phyloP scores from a whole-genome alignment of 2,888 invertebrate genomes.

The Trilocha varians region DNA sequence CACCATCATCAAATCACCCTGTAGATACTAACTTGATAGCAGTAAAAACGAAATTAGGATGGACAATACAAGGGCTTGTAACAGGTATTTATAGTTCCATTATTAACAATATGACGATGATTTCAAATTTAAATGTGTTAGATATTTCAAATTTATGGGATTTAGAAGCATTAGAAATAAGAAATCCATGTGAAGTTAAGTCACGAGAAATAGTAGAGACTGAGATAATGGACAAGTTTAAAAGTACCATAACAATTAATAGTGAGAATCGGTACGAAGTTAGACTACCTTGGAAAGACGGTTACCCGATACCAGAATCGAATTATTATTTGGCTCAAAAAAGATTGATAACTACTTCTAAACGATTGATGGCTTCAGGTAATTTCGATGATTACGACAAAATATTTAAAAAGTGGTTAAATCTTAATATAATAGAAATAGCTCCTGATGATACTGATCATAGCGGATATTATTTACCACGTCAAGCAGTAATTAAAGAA shows the following conservation, averaged over 20 bases:
- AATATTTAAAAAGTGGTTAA: not conserved
- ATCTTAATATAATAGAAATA: not conserved
- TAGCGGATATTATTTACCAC: not conserved
- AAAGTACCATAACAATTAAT: not conserved
- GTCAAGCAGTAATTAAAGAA: not conserved
- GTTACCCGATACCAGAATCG: not conserved
- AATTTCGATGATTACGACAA: not conserved
- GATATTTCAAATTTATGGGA: not conserved
- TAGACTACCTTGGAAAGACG: not conserved
- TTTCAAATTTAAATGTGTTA: not conserved
- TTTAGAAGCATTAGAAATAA: not conserved
- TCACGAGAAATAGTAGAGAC: not conserved
- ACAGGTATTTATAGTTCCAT: not conserved
- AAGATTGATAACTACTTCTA: not conserved
- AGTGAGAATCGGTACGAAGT: not conserved
- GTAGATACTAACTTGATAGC: too few species aligned
- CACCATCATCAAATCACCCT: too few species aligned
- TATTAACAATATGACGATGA: not conserved
- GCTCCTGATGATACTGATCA: not conserved
- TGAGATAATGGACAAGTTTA: not conserved
- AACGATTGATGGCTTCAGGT: not conserved
- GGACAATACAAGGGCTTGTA: slow-evolving; percentile 1
- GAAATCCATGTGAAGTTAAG: not conserved
- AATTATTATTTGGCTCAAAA: not conserved
- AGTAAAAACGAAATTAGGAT: slow-evolving; percentile 3